These are phyloP conservation scores for Capreolus pygargus DNA, from an alignment of 2,113 vertebrate genomes.

Conservation along the genomic window DNA sequence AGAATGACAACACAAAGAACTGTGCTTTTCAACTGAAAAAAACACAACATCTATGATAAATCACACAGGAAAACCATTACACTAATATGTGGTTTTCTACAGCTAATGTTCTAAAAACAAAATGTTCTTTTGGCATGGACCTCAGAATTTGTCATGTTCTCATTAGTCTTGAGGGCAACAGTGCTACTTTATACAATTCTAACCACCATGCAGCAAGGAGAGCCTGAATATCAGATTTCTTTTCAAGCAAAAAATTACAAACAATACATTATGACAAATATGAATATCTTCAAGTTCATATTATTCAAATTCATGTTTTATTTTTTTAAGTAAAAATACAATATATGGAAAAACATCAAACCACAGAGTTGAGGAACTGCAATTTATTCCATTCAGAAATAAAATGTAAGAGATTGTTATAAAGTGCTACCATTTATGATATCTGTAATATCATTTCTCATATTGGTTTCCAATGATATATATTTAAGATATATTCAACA, in stretches of 20 bases:
- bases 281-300: background rate
- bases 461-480: background rate
- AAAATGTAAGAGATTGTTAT: background rate
- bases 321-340: conserved; percentile 9
- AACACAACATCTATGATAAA: conserved; percentile 16
- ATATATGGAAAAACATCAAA: background rate
- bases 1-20: background rate
- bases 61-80: conserved; percentile 3
- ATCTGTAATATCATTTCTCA: background rate
- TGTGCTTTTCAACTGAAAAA: background rate
- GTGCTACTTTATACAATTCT: background rate
- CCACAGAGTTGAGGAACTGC: background rate
- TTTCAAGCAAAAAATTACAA: background rate
- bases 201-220: background rate
- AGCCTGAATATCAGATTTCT: background rate
- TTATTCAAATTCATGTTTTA: conserved; percentile 24
- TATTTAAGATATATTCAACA: background rate
- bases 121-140: conserved; percentile 55
- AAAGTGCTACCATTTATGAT: background rate
- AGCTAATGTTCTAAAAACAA: conserved; percentile 44
- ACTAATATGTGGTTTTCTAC: conserved; percentile 9
- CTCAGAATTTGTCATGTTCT: conserved; percentile 34
- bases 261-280: background rate
- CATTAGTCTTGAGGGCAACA: background rate
- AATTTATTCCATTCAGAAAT: conserved; percentile 40